Conservation (phyloP, 2,113 vertebrate genomes). For the Mus pahari region DNA sequence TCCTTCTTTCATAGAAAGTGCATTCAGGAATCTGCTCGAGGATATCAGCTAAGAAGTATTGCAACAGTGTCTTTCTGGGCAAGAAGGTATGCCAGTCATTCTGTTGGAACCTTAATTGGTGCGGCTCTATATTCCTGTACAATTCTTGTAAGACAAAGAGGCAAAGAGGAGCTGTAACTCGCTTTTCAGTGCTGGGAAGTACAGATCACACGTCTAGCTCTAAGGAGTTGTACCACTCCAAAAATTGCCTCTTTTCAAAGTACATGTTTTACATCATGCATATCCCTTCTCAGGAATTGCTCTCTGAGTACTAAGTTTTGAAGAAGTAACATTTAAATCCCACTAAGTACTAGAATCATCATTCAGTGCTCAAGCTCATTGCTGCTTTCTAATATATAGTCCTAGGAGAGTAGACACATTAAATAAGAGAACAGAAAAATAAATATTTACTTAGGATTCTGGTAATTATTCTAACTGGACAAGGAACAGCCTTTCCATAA, state of each 20-base stretch:
- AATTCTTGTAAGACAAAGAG: background rate
- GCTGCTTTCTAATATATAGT: background rate
- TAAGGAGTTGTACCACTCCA: background rate
- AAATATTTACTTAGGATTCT: slow-evolving; percentile 38
- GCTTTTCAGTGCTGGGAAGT: background rate
- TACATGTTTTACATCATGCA: background rate
- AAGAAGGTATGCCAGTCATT: background rate
- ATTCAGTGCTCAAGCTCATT: background rate
- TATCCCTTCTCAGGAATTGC: background rate
- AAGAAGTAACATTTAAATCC: slow-evolving; percentile 24
- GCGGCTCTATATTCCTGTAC: background rate
- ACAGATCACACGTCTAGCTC: background rate
- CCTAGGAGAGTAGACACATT: background rate
- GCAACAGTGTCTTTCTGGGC: background rate
- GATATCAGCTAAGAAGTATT: background rate
- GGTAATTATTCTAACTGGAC: background rate
- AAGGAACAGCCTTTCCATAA: background rate
- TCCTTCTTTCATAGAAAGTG: background rate
- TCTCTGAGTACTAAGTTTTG: slow-evolving; percentile 8
- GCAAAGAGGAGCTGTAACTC: background rate
- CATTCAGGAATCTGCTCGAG: background rate
- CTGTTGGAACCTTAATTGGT: background rate
- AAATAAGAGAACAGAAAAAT: slow-evolving; percentile 19
- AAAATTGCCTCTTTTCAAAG: slow-evolving; percentile 33
- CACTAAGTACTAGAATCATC: background rate